Base-by-base conservation (phyloP, 2,888 invertebrate species). In the Darwinula stevensoni region DNA sequence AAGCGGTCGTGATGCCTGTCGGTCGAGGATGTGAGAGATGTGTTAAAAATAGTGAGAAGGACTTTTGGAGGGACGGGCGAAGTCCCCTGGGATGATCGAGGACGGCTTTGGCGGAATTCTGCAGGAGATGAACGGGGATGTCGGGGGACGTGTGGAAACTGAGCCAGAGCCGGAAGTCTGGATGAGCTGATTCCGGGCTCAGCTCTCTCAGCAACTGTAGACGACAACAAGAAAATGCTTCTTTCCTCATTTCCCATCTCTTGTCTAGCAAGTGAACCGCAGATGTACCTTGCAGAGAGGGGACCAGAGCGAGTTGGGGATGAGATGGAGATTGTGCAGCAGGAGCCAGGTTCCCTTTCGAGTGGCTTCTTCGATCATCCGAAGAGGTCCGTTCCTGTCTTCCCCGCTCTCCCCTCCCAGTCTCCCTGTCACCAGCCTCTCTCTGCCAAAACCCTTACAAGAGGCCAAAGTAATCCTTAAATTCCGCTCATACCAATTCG, bases 331-430 rank as follows among this genome's bases (percentile, higher is more conserved):
- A 14, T 12, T 13, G 15, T 73, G 74, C 48, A 75, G 73, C 48
- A 75, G 80, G 1, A 80, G 69, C 82, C 82, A 84, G 43, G 66
- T 67, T 1, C 82, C 82, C 35, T 62, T 57, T 41, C 74, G 71
- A 39, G 64, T 59, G 3, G 76, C 74, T 30, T 59, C 53, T 36
- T 55, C 57, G 50, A 80, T 67, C 62, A 80, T 58, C 16, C 59
- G n/a, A n/a, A n/a, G n/a, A n/a, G n/a, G n/a, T n/a, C n/a, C n/a
- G n/a, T n/a, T n/a, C n/a, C n/a, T n/a, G n/a, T n/a, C n/a, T n/a
- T n/a, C n/a, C n/a, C n/a, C n/a, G n/a, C n/a, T n/a, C n/a, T n/a
- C n/a, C n/a, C n/a, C n/a, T n/a, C n/a, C n/a, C n/a, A n/a, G n/a
- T n/a, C n/a, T n/a, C n/a, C n/a, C n/a, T n/a, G n/a, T n/a, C n/a